These are phyloP conservation scores for Mycalesis mineus DNA, from an alignment of 2,888 invertebrate species.

Conservation along the genomic window DNA sequence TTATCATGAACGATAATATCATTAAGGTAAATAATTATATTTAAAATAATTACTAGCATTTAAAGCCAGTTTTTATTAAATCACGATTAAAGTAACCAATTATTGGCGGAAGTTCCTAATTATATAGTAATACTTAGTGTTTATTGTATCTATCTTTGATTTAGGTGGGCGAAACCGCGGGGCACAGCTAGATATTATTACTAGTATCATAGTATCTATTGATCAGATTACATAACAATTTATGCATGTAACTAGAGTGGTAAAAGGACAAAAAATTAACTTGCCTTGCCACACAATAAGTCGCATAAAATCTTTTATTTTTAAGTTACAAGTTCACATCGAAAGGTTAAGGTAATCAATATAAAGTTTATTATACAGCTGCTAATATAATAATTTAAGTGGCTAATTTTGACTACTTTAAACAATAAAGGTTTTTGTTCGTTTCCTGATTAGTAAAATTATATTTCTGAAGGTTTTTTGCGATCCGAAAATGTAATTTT, in stretches of 20 bases:
- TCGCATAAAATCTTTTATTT: not conserved
- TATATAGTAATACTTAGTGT: too few species aligned
- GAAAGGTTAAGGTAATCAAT: slow-evolving; percentile 4
- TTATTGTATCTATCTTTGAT: too few species aligned
- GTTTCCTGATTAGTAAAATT: not conserved
- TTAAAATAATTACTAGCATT: too few species aligned
- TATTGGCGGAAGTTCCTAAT: too few species aligned
- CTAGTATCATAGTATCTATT: not conserved
- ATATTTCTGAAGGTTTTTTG: not conserved
- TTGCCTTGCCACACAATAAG: not conserved
- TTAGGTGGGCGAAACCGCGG: too few species aligned
- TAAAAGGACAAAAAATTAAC: not conserved
- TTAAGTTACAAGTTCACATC: not conserved
- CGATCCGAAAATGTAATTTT: not conserved
- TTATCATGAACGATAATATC: too few species aligned
- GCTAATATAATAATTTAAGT: not conserved
- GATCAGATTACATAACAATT: not conserved
- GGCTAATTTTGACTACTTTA: slow-evolving; percentile 1
- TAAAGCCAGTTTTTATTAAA: too few species aligned
- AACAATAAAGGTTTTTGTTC: not conserved
- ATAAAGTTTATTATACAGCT: not conserved
- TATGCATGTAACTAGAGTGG: not conserved
- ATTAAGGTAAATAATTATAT: too few species aligned
- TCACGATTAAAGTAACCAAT: too few species aligned
- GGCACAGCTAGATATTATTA: too few species aligned